phyloP scores from a whole-genome alignment of 1,140 invertebrate species.

The Acyrthosiphon pisum region DNA sequence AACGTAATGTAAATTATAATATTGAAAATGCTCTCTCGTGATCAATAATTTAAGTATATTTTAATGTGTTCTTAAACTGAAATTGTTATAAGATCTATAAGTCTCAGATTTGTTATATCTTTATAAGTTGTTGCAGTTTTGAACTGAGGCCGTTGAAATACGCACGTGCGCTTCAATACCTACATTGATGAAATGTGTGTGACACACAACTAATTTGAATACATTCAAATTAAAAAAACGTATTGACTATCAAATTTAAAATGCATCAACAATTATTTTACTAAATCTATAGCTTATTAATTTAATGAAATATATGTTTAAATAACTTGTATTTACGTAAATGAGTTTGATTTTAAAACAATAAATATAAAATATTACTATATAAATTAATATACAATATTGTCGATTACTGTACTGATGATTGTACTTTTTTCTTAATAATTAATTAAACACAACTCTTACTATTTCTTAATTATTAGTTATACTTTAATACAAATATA shows the following conservation, averaged over 20 bases:
- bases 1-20: too few species aligned
- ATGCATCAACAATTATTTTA: background rate
- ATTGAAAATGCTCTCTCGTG: too few species aligned
- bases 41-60: too few species aligned
- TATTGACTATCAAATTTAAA: background rate
- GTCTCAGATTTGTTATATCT: too few species aligned
- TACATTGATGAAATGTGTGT: background rate
- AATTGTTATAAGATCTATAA: too few species aligned
- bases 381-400: background rate
- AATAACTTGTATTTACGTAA: background rate
- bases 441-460: background rate
- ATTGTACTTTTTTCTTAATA: background rate
- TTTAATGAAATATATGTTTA: background rate
- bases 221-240: background rate
- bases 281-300: background rate
- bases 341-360: background rate
- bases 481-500: background rate
- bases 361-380: background rate
- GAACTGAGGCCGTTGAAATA: too few species aligned
- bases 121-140: too few species aligned
- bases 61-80: too few species aligned
- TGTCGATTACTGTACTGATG: background rate
- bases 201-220: background rate
- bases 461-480: background rate
- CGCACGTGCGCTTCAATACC: background rate